These are phyloP conservation scores for Panagrolaimus sp. DNA, from an alignment of 1,140 invertebrate genomes.

Conservation along the genomic window DNA sequence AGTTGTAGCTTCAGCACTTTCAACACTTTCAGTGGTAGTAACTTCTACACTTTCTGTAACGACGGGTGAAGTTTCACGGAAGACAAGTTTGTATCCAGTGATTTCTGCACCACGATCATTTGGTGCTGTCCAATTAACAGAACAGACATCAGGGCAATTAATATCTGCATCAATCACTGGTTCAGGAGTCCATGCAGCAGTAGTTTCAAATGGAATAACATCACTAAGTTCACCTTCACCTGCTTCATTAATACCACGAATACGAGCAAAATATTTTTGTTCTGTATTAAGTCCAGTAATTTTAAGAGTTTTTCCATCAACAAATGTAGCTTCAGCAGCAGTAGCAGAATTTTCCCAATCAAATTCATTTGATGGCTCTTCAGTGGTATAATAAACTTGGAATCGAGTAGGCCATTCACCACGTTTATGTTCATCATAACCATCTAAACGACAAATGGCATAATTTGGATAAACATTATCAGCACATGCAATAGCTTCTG, in stretches of 20 bases:
- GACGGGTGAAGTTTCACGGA: neutral
- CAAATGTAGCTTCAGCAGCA: neutral
- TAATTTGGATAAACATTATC: neutral
- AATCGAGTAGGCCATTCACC: neutral
- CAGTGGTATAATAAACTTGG: slow-evolving; percentile 1
- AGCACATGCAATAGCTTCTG: slow-evolving; percentile 1
- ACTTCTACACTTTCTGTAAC: neutral
- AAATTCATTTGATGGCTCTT: neutral
- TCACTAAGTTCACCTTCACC: neutral
- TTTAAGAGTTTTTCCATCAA: neutral
- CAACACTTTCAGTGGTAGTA: neutral
- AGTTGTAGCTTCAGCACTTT: neutral
- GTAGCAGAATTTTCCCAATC: neutral
- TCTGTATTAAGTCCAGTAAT: neutral
- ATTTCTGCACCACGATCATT: neutral
- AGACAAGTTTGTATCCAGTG: neutral
- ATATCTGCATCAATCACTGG: neutral
- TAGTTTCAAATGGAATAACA: neutral
- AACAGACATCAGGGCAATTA: slow-evolving; percentile 5
- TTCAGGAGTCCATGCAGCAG: slow-evolving; percentile 1
- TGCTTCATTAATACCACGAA: neutral
- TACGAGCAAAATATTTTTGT: neutral
- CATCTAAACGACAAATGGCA: neutral
- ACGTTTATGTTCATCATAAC: neutral
- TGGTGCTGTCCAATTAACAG: slow-evolving; percentile 2